phyloP scores from a whole-genome alignment of 1,140 invertebrate genomes.

The Ridgeia piscesae region DNA sequence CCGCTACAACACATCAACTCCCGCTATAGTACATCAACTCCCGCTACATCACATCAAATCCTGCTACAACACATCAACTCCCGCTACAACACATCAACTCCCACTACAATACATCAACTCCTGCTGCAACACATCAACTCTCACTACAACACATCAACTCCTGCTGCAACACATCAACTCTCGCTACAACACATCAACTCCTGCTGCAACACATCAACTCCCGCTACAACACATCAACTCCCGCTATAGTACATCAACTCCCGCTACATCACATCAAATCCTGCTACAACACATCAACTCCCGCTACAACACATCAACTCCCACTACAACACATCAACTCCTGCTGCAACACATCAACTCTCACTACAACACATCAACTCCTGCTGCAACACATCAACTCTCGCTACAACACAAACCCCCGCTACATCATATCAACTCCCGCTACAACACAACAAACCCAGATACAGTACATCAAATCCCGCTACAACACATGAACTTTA shows the following conservation, averaged over 20 bases:
- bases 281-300: background rate
- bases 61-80: background rate
- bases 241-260: background rate
- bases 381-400: slow-evolving; percentile 24
- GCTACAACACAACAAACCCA: background rate
- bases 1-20: background rate
- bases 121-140: background rate
- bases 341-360: background rate
- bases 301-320: background rate
- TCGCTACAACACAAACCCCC: background rate
- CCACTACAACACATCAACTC: background rate
- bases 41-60: background rate
- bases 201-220: background rate
- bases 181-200: background rate
- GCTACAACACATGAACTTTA: background rate
- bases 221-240: background rate
- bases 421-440: background rate
- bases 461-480: no score
- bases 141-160: background rate
- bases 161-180: background rate
- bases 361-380: background rate
- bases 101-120: background rate
- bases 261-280: background rate
- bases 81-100: background rate
- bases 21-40: background rate